Conservation (phyloP, 2,797 vertebrate species). For the Sebastes hubbsi region DNA sequence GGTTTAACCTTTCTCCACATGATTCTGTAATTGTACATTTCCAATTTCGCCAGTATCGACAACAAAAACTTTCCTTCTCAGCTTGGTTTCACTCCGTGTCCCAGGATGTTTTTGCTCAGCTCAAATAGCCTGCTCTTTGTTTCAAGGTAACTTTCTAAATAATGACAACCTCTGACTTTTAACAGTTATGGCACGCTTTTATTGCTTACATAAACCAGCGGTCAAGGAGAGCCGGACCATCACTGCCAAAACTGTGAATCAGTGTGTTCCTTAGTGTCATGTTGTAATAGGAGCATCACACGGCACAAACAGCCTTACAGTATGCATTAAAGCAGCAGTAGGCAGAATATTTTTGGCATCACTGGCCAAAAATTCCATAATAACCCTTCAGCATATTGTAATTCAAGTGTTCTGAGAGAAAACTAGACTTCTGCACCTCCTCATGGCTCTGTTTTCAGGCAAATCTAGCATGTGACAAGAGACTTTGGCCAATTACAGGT, state of each 20-base stretch:
- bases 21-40: slow-evolving; percentile 27
- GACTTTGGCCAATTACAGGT: no score
- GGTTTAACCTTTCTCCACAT: slow-evolving; percentile 30
- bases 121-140: slow-evolving; percentile 31
- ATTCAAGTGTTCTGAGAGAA: no score
- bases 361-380: no score
- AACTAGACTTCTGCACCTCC: no score
- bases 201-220: slow-evolving; percentile 61
- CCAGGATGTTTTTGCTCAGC: neutral
- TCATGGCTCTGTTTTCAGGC: no score
- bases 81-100: slow-evolving; percentile 4
- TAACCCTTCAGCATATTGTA: no score
- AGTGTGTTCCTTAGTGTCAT: slow-evolving; percentile 34
- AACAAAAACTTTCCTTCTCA: slow-evolving; percentile 28
- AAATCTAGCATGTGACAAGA: accelerated
- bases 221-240: slow-evolving; percentile 57
- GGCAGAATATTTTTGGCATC: no score
- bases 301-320: slow-evolving; percentile 34
- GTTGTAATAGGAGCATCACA: slow-evolving; percentile 44
- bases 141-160: slow-evolving; percentile 64
- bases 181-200: slow-evolving; percentile 49
- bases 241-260: slow-evolving; percentile 29
- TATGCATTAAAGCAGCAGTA: slow-evolving; percentile 49
- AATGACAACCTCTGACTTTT: slow-evolving; percentile 48
- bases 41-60: slow-evolving; percentile 9